phyloP scores from a whole-genome alignment of 2,888 invertebrate genomes.

The Caradrina kadenii region DNA sequence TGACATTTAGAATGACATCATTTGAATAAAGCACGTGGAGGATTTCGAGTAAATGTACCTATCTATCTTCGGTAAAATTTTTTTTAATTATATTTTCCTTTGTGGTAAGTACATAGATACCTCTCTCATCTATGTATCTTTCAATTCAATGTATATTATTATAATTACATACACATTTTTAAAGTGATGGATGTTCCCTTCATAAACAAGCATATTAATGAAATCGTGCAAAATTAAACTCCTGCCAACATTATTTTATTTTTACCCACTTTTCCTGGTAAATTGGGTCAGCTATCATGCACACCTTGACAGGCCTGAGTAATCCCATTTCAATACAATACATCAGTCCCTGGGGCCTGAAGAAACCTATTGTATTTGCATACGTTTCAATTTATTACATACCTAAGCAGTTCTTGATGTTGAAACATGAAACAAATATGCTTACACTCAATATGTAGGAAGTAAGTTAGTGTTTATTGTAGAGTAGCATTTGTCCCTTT shows the following conservation, averaged over 20 bases:
- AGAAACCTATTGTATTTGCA: background rate
- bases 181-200: background rate
- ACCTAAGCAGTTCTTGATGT: background rate
- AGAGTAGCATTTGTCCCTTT: no score
- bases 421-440: background rate
- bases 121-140: no score
- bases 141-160: background rate
- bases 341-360: background rate
- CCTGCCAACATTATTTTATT: background rate
- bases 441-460: background rate
- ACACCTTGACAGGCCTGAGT: slow-evolving; percentile 6
- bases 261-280: slow-evolving; percentile 7
- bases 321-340: slow-evolving; percentile 6
- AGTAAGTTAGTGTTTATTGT: background rate
- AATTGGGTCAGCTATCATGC: slow-evolving; percentile 11
- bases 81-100: no score
- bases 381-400: slow-evolving; percentile 14
- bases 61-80: no score
- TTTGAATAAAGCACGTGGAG: no score
- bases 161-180: background rate
- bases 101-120: no score
- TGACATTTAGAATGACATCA: no score
- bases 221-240: background rate
- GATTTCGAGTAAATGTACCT: no score
- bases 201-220: background rate